phyloP scores from a whole-genome alignment of 2,797 vertebrate species.

The Helicolenus hilgendorfi region DNA sequence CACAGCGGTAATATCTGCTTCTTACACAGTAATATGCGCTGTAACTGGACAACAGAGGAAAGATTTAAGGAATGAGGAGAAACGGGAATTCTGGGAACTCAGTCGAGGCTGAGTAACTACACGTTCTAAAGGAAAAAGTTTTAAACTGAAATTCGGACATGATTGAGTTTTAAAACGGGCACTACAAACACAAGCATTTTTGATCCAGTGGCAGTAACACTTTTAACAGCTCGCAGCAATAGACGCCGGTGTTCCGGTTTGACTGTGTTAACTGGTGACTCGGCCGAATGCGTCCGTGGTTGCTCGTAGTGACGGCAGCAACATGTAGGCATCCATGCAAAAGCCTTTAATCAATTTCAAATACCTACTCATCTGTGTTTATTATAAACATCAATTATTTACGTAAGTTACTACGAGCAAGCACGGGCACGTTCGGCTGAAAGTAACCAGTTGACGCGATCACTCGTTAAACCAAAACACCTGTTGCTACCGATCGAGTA shows the following conservation, averaged over 20 bases:
- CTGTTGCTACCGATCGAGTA: no score
- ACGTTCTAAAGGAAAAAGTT: background rate
- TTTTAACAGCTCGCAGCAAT: no score
- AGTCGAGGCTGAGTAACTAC: background rate
- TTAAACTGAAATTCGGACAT: background rate
- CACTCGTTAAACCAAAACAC: background rate
- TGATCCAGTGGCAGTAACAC: no score
- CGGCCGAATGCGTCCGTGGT: background rate
- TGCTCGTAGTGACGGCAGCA: background rate
- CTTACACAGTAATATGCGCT: background rate
- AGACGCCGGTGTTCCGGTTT: no score
- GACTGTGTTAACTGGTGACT: no score
- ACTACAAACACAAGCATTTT: no score
- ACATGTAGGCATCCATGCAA: background rate
- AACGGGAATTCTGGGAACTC: background rate
- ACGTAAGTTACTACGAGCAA: fast-evolving
- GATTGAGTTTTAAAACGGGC: no score
- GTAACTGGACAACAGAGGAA: background rate
- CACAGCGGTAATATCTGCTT: background rate
- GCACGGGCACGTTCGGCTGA: background rate
- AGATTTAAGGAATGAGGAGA: background rate
- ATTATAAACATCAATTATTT: background rate
- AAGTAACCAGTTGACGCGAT: background rate
- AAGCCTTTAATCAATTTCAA: background rate
- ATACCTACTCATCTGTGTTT: background rate